Evolutionary conservation across 2,113 vertebrate species (phyloP).

Genomic region (Xiphorhynchus elegans): DNA sequence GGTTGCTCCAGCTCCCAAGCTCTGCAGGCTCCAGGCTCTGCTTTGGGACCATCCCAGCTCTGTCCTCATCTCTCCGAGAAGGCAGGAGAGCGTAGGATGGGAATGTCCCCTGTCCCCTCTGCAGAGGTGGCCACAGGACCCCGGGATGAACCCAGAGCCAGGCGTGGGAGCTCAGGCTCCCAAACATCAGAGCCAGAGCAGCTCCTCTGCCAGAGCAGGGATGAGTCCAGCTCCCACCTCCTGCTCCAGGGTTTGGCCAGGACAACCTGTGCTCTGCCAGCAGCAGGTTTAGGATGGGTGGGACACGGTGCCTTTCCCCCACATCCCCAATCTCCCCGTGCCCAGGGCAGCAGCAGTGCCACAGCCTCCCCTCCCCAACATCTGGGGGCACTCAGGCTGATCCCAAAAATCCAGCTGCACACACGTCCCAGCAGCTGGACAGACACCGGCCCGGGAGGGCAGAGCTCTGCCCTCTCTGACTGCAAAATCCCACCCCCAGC

Average conservation of each 20-base stretch:
- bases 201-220: neutral
- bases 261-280: neutral
- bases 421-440: neutral
- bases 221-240: neutral
- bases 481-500: fast-evolving
- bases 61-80: neutral
- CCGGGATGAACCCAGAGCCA: neutral
- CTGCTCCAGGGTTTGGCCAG: neutral
- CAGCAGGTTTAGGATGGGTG: fast-evolving
- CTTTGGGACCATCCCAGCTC: fast-evolving
- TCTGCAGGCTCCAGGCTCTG: neutral
- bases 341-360: neutral
- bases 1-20: neutral
- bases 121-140: fast-evolving
- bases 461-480: neutral
- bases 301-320: neutral
- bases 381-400: neutral
- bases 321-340: fast-evolving
- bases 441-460: neutral
- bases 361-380: neutral
- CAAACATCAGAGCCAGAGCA: fast-evolving
- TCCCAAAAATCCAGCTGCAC: neutral
- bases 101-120: neutral
- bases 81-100: neutral
- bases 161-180: neutral